Evolutionary conservation across 2,113 vertebrate species (phyloP), one percentile per base, ranked within the genome.

Genomic region (Tor tambroides): DNA sequence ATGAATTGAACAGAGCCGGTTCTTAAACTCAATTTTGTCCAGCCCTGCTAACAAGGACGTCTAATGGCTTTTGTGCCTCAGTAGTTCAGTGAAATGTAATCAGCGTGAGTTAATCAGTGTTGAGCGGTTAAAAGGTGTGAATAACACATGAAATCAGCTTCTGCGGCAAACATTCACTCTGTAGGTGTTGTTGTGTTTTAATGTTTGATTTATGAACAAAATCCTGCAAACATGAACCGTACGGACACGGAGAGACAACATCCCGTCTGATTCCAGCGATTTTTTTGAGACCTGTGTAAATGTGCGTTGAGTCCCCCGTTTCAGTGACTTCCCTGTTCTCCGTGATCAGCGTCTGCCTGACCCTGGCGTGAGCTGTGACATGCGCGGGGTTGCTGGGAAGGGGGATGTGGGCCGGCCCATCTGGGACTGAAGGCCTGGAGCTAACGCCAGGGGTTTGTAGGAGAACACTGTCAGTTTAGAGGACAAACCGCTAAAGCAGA

Each of bases 401-500:
- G 86, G 71, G 38, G 32, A 78, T 83, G 72, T 84, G 84, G 80
- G 80, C 77, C 30, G 67, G 91, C 87, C 89, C 90, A 90, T 90
- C 92, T 87, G 89, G 93, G 89, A 92, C 89, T 28, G 67, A 85
- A 79, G 86, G 90, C 91, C 88, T 77, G 86, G 92, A 93, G 94
- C 93, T 90, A 93, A 94, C 92, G 91, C 92, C 88, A 88, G 75
- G 89, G 91, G 87, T 82, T 90, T 72, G 87, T 85, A 91, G 89
- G 86, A 90, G 86, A 88, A 89, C 89, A 87, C 88, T 91, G 90
- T 91, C 90, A 92, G 86, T n/a, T 86, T 91, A 88, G 86, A 93
- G 92, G 91, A 91, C 91, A 93, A 89, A 80, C 89, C 85, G 80
- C 91, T 93, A 93, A 93, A 91, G 92, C 92, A 94, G 94, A 96